Conservation (phyloP, 2,113 vertebrate species). For the Tetraodon nigroviridis region DNA sequence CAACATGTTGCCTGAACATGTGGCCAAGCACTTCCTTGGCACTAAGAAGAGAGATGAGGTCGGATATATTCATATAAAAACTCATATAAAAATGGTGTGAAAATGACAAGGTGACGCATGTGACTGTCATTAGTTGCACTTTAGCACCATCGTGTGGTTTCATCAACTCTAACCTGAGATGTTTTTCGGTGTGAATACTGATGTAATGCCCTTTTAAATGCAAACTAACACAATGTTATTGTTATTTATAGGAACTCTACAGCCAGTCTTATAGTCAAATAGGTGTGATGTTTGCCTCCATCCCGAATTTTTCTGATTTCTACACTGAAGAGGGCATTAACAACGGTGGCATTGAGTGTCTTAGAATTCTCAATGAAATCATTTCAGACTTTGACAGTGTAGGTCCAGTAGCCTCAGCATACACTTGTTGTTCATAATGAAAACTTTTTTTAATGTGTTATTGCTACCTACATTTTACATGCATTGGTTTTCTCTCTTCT, state of each 20-base stretch:
- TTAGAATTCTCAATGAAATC: constrained; percentile 95
- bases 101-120: background rate
- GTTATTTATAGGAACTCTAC: constrained; percentile 83
- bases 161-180: constrained; percentile 3
- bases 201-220: background rate
- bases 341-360: constrained; percentile 91
- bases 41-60: constrained; percentile 91
- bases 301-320: constrained; percentile 96
- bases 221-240: constrained; percentile 9
- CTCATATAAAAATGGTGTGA: background rate
- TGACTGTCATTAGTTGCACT: background rate
- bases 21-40: constrained; percentile 93
- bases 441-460: background rate
- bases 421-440: background rate
- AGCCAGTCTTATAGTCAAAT: constrained; percentile 92
- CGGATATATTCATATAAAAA: background rate
- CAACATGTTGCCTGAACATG: constrained; percentile 94
- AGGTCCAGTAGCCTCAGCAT: constrained; percentile 50
- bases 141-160: constrained; percentile 42
- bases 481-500: background rate
- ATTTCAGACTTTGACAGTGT: constrained; percentile 96
- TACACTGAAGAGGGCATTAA: constrained; percentile 97
- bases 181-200: background rate
- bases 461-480: background rate
- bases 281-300: constrained; percentile 95